These are phyloP conservation scores for Acleris literana DNA, from an alignment of 2,888 invertebrate species.

Conservation along the genomic window DNA sequence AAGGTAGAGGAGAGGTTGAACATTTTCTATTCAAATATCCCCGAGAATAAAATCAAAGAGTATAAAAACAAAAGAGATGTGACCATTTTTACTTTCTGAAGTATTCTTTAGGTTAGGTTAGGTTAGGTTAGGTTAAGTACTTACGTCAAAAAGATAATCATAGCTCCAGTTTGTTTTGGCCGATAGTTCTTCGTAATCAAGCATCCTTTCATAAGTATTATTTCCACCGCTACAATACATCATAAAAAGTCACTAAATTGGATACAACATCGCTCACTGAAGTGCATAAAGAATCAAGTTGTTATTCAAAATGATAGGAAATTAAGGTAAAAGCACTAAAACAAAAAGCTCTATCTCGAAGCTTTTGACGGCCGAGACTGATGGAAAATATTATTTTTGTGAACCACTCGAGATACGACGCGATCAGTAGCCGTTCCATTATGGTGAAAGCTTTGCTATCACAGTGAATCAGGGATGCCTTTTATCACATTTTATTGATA, in stretches of 20 bases:
- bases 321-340: neutral
- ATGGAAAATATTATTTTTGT: conserved; percentile 20
- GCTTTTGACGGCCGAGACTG: conserved; percentile 19
- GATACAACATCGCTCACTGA: too few species aligned
- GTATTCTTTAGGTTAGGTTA: too few species aligned
- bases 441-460: conserved; percentile 79
- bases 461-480: conserved; percentile 40
- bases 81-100: too few species aligned
- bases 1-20: too few species aligned
- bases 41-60: too few species aligned
- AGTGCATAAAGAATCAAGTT: too few species aligned
- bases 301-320: neutral
- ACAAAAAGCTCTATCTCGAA: conserved; percentile 14
- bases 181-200: conserved; percentile 27
- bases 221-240: conserved; percentile 14
- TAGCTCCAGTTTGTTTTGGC: conserved; percentile 49
- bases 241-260: neutral
- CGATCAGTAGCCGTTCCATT: conserved; percentile 56
- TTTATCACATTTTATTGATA: conserved; percentile 30
- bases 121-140: too few species aligned
- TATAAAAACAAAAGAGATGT: too few species aligned
- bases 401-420: conserved; percentile 23
- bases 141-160: conserved; percentile 61
- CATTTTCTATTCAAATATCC: too few species aligned
- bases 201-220: conserved; percentile 6